These are phyloP conservation scores for Nothocercus nigrocapillus DNA, from an alignment of 2,113 vertebrate species.

Conservation along the genomic window DNA sequence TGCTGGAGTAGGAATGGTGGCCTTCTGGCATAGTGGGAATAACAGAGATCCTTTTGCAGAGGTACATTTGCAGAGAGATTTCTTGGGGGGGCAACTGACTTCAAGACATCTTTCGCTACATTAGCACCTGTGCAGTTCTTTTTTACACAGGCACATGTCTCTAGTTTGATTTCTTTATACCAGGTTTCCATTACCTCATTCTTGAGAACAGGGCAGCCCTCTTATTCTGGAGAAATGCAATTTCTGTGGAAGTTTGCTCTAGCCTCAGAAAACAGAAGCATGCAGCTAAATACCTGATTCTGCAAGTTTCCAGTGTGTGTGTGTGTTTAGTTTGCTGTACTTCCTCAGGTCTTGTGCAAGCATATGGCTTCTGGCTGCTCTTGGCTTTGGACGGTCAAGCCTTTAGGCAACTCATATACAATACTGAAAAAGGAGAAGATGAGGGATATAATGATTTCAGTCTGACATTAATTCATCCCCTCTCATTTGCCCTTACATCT, in stretches of 20 bases:
- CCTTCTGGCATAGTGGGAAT: background rate
- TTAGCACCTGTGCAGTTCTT: background rate
- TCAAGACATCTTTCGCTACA: background rate
- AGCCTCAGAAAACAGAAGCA: background rate
- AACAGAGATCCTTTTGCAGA: background rate
- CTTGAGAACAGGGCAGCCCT: background rate
- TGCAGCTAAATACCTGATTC: background rate
- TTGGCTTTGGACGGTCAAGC: conserved; percentile 20
- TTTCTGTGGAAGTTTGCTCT: background rate
- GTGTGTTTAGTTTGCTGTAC: background rate
- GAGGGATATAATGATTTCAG: conserved; percentile 22
- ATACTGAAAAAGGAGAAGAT: background rate
- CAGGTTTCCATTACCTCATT: background rate
- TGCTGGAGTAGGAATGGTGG: background rate
- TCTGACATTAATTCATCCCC: background rate
- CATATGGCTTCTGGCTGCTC: conserved; percentile 1
- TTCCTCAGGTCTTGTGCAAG: background rate
- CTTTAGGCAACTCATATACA: conserved; percentile 4
- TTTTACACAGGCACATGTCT: background rate
- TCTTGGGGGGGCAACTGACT: background rate
- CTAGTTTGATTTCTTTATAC: background rate
- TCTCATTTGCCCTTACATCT: background rate
- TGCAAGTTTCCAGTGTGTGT: background rate
- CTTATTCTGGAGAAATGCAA: background rate
- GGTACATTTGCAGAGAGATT: background rate